Base-by-base conservation (phyloP, 2,113 vertebrate species). In the Boleophthalmus pectinirostris region DNA sequence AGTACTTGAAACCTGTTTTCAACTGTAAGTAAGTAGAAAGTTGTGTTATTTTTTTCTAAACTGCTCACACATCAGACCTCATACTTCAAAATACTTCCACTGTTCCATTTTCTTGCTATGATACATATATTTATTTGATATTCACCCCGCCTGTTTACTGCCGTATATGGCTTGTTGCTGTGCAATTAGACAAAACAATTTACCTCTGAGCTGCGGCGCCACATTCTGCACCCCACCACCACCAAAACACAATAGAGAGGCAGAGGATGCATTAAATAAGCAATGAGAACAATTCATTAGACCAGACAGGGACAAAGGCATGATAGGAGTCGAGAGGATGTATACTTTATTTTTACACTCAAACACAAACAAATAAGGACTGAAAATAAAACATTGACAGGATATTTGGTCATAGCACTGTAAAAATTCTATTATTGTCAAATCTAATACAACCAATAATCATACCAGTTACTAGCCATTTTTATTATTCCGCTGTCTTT, bases 111-210 rank as follows among this genome's bases (percentile, higher is more conserved):
- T 12, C n/a, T 12, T 23, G 54, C 10, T 69, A 53, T 43, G 38
- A 43, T 43, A 43, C 68, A 47, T 70, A 65, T 75, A 54, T 70
- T 60, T 57, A 49, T 73, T 75, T 56, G 25, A 45, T 69, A 5
- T 1, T 24, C 29, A 18, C 11, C 10, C 63, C n/a, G 5, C 38
- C 0, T 70, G 65, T 73, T 73, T 72, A 38, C 49, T 49, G 18
- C 74, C 82, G 73, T 75, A 67, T 67, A 78, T 45, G 24, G 13
- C 13, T 49, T 49, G n/a, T 25, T 60, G 46, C 64, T 68, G 79
- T 73, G 53, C 70, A 82, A 82, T 79, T 10, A 72, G 87, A 82
- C 83, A 82, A 57, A 84, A 87, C 80, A 87, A 78, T 90, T 90
- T 88, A 83, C 61, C 75, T 71, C 47, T 56, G 43, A 10, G 66